A percentile compares a stretch with the other conserved stretches of the same genome.
Conservation (phyloP, 2,113 vertebrate species). For the Carollia perspicillata region DNA sequence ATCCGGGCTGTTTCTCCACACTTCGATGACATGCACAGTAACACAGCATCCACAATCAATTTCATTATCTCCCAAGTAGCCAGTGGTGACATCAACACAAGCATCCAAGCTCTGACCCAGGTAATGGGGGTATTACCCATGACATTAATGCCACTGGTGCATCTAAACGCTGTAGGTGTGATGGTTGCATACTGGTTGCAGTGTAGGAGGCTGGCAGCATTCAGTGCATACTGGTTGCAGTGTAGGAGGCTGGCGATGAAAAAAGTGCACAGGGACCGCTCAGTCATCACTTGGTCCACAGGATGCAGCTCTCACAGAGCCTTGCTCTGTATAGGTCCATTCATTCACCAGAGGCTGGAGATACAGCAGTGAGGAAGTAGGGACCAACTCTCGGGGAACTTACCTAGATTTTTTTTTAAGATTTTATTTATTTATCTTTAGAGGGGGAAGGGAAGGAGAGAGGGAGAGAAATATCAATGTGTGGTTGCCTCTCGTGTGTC, state of each 20-base stretch:
- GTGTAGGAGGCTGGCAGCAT: constrained; percentile 43
- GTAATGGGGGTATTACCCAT: constrained; percentile 76
- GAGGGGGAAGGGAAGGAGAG: too few species aligned
- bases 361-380: not conserved
- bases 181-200: constrained; percentile 67
- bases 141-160: not conserved
- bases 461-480: too few species aligned
- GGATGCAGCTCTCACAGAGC: not conserved
- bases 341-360: not conserved
- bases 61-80: constrained; percentile 99
- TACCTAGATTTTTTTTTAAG: not conserved
- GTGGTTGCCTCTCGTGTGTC: too few species aligned
- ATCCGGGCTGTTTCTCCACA: constrained; percentile 93
- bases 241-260: constrained; percentile 58
- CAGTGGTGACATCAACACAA: constrained; percentile 96
- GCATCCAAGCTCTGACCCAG: constrained; percentile 97
- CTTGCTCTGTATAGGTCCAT: not conserved
- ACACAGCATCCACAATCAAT: constrained; percentile 97
- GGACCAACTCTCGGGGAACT: not conserved
- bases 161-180: constrained; percentile 35
- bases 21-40: constrained; percentile 97
- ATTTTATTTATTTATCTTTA: too few species aligned
- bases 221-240: constrained; percentile 54
- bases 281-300: not conserved
- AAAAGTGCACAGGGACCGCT: constrained; percentile 77